A percentile compares a stretch with the other conserved stretches of the same genome.
phyloP scores from a whole-genome alignment of 1,140 invertebrate species.

The Dinoponera quadriceps region DNA sequence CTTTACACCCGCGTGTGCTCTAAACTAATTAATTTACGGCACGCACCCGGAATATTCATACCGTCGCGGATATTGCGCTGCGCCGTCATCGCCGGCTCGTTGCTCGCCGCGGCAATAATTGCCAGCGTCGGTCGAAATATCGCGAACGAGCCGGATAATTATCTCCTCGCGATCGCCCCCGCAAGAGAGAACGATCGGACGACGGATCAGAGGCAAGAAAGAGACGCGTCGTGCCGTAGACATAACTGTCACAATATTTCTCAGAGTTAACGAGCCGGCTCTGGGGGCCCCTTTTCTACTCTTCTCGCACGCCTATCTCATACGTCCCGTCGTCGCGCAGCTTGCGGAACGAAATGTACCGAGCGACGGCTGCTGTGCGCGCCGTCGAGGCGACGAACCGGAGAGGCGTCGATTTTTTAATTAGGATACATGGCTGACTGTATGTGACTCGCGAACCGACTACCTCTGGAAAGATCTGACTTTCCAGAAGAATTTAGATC shows the following conservation, averaged over 20 bases:
- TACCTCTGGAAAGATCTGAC: background rate
- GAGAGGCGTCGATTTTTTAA: constrained; percentile 83
- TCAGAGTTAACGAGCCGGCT: constrained; percentile 82
- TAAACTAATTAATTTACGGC: constrained; percentile 73
- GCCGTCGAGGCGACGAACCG: constrained; percentile 76
- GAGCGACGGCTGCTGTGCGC: constrained; percentile 68
- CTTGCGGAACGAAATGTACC: constrained; percentile 55
- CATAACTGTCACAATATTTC: constrained; percentile 84
- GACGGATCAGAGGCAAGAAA: constrained; percentile 80
- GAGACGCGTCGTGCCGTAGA: constrained; percentile 75
- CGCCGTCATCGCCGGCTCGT: constrained; percentile 17
- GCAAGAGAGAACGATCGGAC: constrained; percentile 72
- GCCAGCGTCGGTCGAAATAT: constrained; percentile 71
- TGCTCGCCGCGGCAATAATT: constrained; percentile 56
- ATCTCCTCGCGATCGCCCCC: constrained; percentile 69
- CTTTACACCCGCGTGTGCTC: constrained; percentile 17
- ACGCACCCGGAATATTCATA: constrained; percentile 59
- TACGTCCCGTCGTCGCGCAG: constrained; percentile 65
- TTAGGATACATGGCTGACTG: constrained; percentile 77
- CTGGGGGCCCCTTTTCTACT: constrained; percentile 59
- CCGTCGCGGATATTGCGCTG: constrained; percentile 22
- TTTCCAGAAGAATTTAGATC: background rate
- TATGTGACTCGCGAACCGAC: background rate
- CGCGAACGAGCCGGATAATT: constrained; percentile 75
- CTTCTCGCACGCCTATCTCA: constrained; percentile 50